Conservation (phyloP, 2,888 invertebrate species). For the Caenorhabditis sulstoni region DNA sequence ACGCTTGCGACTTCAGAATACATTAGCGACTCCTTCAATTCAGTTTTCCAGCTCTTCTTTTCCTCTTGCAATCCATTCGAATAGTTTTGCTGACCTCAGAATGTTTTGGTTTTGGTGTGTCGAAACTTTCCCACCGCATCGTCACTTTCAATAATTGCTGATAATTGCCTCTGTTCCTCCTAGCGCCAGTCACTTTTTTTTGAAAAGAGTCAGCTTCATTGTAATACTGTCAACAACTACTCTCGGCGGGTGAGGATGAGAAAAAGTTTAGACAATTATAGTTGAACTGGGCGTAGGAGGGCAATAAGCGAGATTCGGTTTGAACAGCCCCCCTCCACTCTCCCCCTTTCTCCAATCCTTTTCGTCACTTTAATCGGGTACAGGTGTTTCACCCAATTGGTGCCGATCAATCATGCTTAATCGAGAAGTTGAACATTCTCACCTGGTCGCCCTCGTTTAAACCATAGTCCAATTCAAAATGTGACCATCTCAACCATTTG, state of each 20-base stretch:
- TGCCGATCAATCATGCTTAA: conserved; percentile 54
- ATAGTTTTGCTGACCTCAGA: conserved; percentile 10
- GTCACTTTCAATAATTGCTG: conserved; percentile 28
- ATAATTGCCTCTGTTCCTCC: conserved; percentile 51
- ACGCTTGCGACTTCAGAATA: conserved; percentile 36
- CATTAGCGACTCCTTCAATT: conserved; percentile 41
- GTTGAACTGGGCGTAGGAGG: conserved; percentile 4
- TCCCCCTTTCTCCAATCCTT: neutral
- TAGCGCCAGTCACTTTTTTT: conserved; percentile 20
- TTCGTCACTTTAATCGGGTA: conserved; percentile 24
- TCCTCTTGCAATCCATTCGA: conserved; percentile 11
- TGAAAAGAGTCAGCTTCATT: conserved; percentile 34
- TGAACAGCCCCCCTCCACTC: conserved; percentile 16
- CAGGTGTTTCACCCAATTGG: conserved; percentile 42
- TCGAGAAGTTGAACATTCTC: conserved; percentile 57
- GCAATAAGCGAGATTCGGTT: conserved; percentile 33
- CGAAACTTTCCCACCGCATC: conserved; percentile 9
- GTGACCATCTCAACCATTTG: conserved; percentile 33
- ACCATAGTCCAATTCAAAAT: conserved; percentile 26
- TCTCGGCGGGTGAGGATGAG: conserved; percentile 16
- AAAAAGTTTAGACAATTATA: conserved; percentile 53
- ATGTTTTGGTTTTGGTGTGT: conserved; percentile 21
- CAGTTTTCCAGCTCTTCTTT: conserved; percentile 24
- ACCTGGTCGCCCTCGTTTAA: conserved; percentile 52
- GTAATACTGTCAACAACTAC: conserved; percentile 42